Conservation (phyloP, 2,113 vertebrate genomes). For the Micronycteris hirsuta region DNA sequence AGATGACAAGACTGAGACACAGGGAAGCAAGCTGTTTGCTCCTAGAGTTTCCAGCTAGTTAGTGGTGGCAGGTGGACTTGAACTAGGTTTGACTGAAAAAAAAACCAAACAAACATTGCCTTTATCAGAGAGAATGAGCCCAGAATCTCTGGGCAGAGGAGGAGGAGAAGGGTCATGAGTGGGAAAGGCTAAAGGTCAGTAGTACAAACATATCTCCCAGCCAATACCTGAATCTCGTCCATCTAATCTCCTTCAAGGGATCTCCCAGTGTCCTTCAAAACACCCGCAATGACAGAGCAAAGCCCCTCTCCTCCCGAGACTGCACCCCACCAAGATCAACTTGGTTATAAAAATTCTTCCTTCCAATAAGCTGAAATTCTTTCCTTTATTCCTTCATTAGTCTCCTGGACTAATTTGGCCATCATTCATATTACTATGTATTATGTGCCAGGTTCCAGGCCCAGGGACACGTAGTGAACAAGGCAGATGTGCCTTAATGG, state of each 20-base stretch:
- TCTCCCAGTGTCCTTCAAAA: neutral
- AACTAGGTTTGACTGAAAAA: neutral
- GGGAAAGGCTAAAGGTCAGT: neutral
- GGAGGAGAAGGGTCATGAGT: neutral
- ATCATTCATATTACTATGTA: fast-evolving
- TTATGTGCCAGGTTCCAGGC: neutral
- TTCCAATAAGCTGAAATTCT: neutral
- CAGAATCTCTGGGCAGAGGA: neutral
- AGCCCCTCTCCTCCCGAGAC: neutral
- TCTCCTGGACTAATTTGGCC: too few relatives aligned
- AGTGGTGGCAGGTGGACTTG: too few relatives aligned
- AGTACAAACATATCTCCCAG: neutral
- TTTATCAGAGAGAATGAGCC: neutral
- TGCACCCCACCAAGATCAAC: too few relatives aligned
- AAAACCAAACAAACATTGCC: neutral
- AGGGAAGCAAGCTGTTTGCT: neutral
- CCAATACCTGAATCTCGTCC: too few relatives aligned
- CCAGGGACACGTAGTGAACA: neutral
- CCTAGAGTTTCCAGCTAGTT: neutral
- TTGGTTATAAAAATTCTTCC: neutral
- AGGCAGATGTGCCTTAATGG: neutral
- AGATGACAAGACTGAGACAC: neutral
- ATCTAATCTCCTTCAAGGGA: neutral
- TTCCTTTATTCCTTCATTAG: neutral
- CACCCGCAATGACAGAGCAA: neutral